Percentiles rank a stretch among this genome's conserved stretches.
Evolutionary conservation across 2,113 vertebrate genomes (phyloP).

Genomic region (Rattus norvegicus): GRCr8 NC_086022.1:80735001-80735500

Average conservation of each 20-base stretch:
- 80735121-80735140: not conserved
- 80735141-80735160: too few species aligned
- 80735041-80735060: not conserved
- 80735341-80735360: not conserved
- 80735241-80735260: not conserved
- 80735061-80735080: not conserved
- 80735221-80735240: not conserved
- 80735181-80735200: not conserved
- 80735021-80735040: not conserved
- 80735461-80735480: not conserved
- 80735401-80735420: not conserved
- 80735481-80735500: not conserved
- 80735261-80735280: not conserved
- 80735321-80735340: not conserved
- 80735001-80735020: not conserved
- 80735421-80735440: not conserved
- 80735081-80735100: too few species aligned
- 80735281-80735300: not conserved
- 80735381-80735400: not conserved
- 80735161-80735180: not conserved
- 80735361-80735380: not conserved
- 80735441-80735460: not conserved
- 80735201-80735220: too few species aligned
- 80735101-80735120: not conserved
- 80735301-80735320: not conserved